Conservation (phyloP, 2,113 vertebrate genomes). For the Gymnogyps californianus region DNA sequence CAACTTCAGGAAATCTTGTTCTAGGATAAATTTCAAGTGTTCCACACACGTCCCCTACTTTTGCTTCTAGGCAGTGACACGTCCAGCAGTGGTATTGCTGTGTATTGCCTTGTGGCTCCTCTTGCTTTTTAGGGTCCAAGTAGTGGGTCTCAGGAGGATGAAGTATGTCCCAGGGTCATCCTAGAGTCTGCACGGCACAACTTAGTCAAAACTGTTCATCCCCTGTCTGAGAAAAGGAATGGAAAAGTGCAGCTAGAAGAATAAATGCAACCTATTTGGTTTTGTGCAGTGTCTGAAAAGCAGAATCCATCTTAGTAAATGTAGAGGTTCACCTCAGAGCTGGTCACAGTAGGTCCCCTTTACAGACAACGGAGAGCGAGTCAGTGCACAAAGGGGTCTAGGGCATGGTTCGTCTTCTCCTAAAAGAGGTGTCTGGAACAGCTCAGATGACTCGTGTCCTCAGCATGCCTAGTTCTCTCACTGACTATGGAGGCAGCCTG, state of each 20-base stretch:
- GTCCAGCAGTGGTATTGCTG: neutral
- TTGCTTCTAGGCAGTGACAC: neutral
- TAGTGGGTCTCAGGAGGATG: neutral
- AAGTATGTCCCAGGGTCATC: neutral
- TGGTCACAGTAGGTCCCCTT: accelerated
- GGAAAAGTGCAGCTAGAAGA: neutral
- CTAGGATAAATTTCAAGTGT: neutral
- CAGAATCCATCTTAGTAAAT: neutral
- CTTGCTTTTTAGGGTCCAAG: neutral
- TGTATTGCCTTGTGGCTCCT: neutral
- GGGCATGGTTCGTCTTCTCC: neutral
- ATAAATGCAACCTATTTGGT: neutral
- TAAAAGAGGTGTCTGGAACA: neutral
- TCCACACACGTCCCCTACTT: neutral
- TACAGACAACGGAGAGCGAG: accelerated
- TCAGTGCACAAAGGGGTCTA: neutral
- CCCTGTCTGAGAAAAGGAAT: neutral
- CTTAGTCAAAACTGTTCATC: neutral
- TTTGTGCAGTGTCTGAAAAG: neutral
- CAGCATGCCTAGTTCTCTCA: neutral
- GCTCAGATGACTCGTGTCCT: accelerated
- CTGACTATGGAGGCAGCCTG: neutral
- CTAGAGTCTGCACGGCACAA: neutral
- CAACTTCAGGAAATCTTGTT: neutral
- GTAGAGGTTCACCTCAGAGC: neutral